Conservation (phyloP, 1,140 invertebrate species). For the Lucilia cuprina region DNA sequence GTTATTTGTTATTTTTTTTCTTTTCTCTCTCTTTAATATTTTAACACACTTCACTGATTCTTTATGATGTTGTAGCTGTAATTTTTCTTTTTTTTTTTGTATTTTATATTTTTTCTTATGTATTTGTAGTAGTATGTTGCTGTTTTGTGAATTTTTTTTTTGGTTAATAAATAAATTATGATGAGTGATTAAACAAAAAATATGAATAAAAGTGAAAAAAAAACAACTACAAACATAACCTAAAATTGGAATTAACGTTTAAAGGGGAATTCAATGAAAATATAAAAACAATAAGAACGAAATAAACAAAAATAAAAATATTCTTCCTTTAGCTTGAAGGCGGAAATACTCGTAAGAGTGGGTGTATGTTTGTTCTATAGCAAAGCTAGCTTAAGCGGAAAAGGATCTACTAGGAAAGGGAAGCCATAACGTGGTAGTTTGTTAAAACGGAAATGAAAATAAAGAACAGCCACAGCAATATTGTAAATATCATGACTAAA, state of each 20-base stretch:
- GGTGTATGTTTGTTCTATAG: background rate
- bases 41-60: background rate
- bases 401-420: background rate
- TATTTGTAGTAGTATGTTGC: background rate
- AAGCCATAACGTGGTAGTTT: background rate
- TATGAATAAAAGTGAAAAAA: background rate
- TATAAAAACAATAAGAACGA: too few relatives aligned
- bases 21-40: background rate
- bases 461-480: background rate
- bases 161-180: conserved; percentile 32
- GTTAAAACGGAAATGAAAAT: background rate
- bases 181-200: conserved; percentile 31
- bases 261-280: too few relatives aligned
- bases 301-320: too few relatives aligned
- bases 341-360: background rate
- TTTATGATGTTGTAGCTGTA: background rate
- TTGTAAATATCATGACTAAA: too few relatives aligned
- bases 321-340: too few relatives aligned
- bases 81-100: background rate
- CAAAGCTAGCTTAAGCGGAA: background rate
- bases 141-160: background rate
- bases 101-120: background rate
- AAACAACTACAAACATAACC: background rate
- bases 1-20: background rate
- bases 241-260: background rate